A percentile compares a stretch with the other conserved stretches of the same genome.
phyloP scores from a whole-genome alignment of 2,797 vertebrate species.

The Xiphophorus birchmanni region DNA sequence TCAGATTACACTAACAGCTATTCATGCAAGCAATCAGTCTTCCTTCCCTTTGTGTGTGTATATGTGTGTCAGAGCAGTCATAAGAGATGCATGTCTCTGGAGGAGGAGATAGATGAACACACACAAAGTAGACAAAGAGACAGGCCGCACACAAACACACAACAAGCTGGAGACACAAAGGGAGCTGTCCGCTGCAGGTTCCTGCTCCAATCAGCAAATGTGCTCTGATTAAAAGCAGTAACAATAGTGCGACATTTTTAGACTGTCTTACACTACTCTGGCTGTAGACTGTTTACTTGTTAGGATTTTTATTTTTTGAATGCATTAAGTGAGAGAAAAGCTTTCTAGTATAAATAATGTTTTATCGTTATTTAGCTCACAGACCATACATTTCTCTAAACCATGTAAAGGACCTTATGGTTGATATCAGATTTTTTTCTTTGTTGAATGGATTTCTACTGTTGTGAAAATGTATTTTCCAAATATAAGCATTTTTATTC shows the following conservation, averaged over 20 bases:
- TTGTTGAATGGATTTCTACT: background rate
- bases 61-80: constrained; percentile 66
- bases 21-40: constrained; percentile 65
- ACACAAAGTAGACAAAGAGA: constrained; percentile 66
- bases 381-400: background rate
- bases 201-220: constrained; percentile 26
- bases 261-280: background rate
- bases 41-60: constrained; percentile 57
- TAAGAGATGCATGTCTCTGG: constrained; percentile 69
- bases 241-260: constrained; percentile 1
- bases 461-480: background rate
- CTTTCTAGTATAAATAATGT: background rate
- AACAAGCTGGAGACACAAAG: constrained; percentile 54
- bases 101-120: constrained; percentile 64
- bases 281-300: background rate
- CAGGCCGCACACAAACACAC: constrained; percentile 51
- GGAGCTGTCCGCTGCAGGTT: constrained; percentile 55
- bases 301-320: background rate
- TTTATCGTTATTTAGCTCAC: background rate
- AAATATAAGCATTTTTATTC: too few species aligned
- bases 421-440: background rate
- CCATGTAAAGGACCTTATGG: background rate
- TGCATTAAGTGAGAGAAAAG: background rate
- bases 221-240: constrained; percentile 32
- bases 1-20: constrained; percentile 65